Percentiles rank a stretch among this genome's conserved stretches.
Evolutionary conservation across 2,113 vertebrate species (phyloP).

Genomic region (Zeus faber): DNA sequence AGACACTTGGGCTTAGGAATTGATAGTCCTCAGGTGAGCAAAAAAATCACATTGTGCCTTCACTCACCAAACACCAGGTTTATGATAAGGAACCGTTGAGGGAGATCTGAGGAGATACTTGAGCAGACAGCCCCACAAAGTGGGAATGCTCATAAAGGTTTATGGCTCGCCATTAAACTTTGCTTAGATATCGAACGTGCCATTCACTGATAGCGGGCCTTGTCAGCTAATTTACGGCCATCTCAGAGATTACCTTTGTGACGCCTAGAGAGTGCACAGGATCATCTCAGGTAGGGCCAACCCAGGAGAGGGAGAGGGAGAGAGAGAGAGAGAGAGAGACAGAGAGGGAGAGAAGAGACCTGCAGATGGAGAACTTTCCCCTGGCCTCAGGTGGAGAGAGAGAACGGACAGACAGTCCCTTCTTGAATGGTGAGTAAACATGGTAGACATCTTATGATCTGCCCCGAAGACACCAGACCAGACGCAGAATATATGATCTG

Average conservation of each 20-base stretch:
- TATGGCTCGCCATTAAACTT: conserved; percentile 75
- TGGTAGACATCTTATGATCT: conserved; percentile 59
- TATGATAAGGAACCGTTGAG: conserved; percentile 58
- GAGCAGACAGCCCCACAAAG: conserved; percentile 50
- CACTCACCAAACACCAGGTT: conserved; percentile 35
- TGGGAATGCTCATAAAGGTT: conserved; percentile 70
- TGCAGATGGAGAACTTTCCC: background rate
- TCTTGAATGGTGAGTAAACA: conserved; percentile 20
- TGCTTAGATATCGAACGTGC: conserved; percentile 73
- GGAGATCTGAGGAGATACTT: conserved; percentile 50
- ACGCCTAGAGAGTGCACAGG: conserved; percentile 65
- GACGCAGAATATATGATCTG: conserved; percentile 55
- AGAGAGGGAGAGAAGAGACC: background rate
- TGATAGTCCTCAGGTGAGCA: background rate
- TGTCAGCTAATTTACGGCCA: conserved; percentile 67
- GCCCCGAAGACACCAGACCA: conserved; percentile 54
- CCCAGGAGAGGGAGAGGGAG: conserved; percentile 17
- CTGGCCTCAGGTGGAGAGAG: too few species aligned
- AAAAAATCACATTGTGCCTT: conserved; percentile 2
- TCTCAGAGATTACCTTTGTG: conserved; percentile 66
- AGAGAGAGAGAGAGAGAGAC: conserved; percentile 5
- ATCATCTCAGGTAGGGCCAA: conserved; percentile 59
- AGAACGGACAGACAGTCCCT: conserved; percentile 35
- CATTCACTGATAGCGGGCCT: conserved; percentile 61
- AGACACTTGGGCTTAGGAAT: too few species aligned